phyloP scores from a whole-genome alignment of 2,888 invertebrate species.

The Diarsia dahlii region DNA sequence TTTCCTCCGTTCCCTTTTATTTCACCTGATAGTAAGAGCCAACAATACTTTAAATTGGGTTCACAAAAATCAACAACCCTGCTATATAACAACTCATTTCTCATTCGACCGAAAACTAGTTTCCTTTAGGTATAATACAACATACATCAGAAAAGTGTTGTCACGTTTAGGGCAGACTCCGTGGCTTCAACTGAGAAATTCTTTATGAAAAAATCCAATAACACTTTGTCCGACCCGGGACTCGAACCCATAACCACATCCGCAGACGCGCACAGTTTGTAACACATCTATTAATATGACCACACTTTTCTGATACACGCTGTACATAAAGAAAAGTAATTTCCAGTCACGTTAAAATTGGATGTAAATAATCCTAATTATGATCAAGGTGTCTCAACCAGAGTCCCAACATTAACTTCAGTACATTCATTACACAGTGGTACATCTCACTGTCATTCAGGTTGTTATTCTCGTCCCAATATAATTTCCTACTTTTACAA shows the following conservation, averaged over 20 bases:
- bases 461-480: conserved; percentile 84
- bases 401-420: conserved; percentile 86
- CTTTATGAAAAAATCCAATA: too few species aligned
- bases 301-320: neutral
- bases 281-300: neutral
- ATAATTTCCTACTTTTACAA: conserved; percentile 78
- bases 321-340: conserved; percentile 8
- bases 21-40: neutral
- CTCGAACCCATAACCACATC: too few species aligned
- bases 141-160: neutral
- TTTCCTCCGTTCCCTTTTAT: neutral
- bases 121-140: neutral
- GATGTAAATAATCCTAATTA: conserved; percentile 69
- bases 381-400: conserved; percentile 89
- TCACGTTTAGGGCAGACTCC: neutral
- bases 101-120: neutral
- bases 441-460: conserved; percentile 83
- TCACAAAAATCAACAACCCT: conserved; percentile 13
- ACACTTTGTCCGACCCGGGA: too few species aligned
- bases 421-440: conserved; percentile 81
- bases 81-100: neutral
- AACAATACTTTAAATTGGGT: conserved; percentile 9
- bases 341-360: conserved; percentile 20
- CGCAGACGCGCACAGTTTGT: too few species aligned
- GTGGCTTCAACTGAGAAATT: too few species aligned